Percentiles rank a stretch among this genome's conserved stretches.
phyloP scores from a whole-genome alignment of 2,797 vertebrate species.

The Acanthopagrus latus region DNA sequence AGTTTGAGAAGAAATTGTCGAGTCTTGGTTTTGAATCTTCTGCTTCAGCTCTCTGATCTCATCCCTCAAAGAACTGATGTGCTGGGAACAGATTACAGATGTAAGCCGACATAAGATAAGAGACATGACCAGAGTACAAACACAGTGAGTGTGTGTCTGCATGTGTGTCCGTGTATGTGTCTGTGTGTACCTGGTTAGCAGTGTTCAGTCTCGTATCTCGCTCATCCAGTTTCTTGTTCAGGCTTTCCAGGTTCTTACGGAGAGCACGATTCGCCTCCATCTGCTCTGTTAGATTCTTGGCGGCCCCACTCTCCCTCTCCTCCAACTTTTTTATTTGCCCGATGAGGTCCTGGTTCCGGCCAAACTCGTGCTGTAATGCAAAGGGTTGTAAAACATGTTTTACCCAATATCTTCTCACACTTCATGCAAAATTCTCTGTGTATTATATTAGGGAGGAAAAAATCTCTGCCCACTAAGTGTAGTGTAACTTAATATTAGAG shows the following conservation, averaged over 20 bases:
- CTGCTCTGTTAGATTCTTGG: constrained; percentile 87
- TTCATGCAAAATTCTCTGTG: background rate
- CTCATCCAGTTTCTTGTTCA: constrained; percentile 90
- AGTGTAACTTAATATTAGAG: background rate
- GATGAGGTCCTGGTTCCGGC: constrained; percentile 91
- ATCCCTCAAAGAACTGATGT: constrained; percentile 78
- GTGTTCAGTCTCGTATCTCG: constrained; percentile 86
- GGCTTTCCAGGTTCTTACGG: constrained; percentile 85
- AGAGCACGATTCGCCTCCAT: constrained; percentile 84
- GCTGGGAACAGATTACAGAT: constrained; percentile 61
- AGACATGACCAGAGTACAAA: constrained; percentile 10
- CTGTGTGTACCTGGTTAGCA: constrained; percentile 87
- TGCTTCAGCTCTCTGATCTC: constrained; percentile 84
- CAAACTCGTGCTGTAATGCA: constrained; percentile 87
- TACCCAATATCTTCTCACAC: background rate
- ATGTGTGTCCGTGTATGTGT: background rate
- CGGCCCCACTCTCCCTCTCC: constrained; percentile 86
- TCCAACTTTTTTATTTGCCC: constrained; percentile 89
- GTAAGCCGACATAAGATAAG: background rate
- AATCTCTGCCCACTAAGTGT: background rate
- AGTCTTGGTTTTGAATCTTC: constrained; percentile 83
- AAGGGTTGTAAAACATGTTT: background rate
- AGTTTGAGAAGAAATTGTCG: constrained; percentile 68
- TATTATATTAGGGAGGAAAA: background rate
- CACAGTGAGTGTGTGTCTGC: background rate